These are phyloP conservation scores for Microchirus variegatus DNA, from an alignment of 2,797 vertebrate species.

Conservation along the genomic window DNA sequence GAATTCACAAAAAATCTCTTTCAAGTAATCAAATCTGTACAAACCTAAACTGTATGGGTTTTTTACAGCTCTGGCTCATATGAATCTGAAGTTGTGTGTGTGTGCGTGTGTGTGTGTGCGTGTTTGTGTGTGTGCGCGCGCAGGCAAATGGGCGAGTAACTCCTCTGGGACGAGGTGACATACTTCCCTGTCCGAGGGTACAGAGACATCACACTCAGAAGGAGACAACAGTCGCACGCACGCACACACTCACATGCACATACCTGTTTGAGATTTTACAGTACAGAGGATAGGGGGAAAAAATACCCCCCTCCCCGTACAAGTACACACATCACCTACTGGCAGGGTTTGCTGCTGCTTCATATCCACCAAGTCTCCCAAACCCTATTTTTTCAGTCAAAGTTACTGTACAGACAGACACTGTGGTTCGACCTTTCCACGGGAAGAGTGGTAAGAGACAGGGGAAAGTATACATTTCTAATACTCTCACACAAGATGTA, in stretches of 20 bases:
- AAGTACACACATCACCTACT: slow-evolving; percentile 67
- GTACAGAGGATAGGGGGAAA: slow-evolving; percentile 76
- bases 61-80: slow-evolving; percentile 81
- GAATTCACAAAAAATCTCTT: slow-evolving; percentile 84
- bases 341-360: slow-evolving; percentile 56
- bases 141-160: slow-evolving; percentile 26
- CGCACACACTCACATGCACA: slow-evolving; percentile 39
- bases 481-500: slow-evolving; percentile 73
- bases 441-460: slow-evolving; percentile 70
- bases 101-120: slow-evolving; percentile 30
- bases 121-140: background rate
- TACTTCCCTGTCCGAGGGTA: slow-evolving; percentile 32
- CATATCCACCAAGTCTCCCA: slow-evolving; percentile 52
- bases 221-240: slow-evolving; percentile 41
- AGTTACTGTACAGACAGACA: slow-evolving; percentile 68
- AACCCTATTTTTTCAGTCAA: slow-evolving; percentile 68
- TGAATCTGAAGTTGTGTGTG: slow-evolving; percentile 74
- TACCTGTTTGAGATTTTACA: slow-evolving; percentile 77
- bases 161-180: slow-evolving; percentile 30
- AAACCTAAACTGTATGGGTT: slow-evolving; percentile 80
- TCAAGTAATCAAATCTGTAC: slow-evolving; percentile 86
- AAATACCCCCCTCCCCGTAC: slow-evolving; percentile 55
- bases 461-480: slow-evolving; percentile 75
- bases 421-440: slow-evolving; percentile 69
- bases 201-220: slow-evolving; percentile 25